Evolutionary conservation across 2,888 invertebrate species (phyloP).

Genomic region (Eudemis profundana): DNA sequence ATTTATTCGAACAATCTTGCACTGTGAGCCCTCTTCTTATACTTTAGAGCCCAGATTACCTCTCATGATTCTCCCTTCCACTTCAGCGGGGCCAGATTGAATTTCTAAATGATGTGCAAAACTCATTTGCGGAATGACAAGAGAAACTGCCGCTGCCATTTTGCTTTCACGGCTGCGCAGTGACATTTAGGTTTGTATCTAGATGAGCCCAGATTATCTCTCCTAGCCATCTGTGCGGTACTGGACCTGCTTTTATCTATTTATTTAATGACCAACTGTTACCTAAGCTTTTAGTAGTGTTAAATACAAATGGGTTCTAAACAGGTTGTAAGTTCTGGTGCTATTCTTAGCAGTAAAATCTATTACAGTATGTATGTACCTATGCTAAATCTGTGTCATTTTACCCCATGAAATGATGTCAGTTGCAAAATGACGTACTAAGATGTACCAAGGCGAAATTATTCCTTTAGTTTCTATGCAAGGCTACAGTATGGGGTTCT

Average conservation of each 20-base stretch:
- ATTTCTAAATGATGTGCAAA: conserved; percentile 82
- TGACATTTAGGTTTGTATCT: conserved; percentile 69
- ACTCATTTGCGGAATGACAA: conserved; percentile 79
- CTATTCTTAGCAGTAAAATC: conserved; percentile 5
- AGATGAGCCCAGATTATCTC: conserved; percentile 70
- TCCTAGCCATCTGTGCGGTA: conserved; percentile 61
- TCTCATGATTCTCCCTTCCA: conserved; percentile 51
- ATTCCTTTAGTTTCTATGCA: too few species aligned
- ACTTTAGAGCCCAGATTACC: neutral
- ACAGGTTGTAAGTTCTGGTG: neutral
- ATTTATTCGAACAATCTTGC: neutral
- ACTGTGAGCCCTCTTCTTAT: neutral
- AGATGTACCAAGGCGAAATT: too few species aligned
- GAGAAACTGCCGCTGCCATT: conserved; percentile 66
- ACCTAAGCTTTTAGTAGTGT: conserved; percentile 26
- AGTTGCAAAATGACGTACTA: too few species aligned
- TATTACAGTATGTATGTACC: too few species aligned
- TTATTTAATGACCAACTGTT: conserved; percentile 57
- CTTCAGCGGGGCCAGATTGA: conserved; percentile 71
- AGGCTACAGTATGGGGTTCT: too few species aligned
- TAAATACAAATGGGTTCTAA: conserved; percentile 15
- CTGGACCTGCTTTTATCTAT: conserved; percentile 59
- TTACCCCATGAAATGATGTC: too few species aligned
- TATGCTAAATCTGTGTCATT: too few species aligned
- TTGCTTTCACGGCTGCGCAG: conserved; percentile 65